These are phyloP conservation scores for Osmerus mordax DNA, from an alignment of 2,113 vertebrate species.

Conservation along the genomic window DNA sequence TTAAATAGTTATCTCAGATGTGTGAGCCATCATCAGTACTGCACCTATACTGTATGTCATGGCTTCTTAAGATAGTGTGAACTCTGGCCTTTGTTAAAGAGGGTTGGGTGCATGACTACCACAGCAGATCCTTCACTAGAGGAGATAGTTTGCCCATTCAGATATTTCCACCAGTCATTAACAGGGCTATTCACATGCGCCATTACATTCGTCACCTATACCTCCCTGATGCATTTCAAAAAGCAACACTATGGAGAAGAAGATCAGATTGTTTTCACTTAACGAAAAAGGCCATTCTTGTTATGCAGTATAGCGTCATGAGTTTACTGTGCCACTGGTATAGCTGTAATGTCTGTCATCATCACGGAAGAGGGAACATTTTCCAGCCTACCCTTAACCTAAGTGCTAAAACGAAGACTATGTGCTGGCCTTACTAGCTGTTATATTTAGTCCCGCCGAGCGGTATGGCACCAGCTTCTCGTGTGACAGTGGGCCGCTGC, in stretches of 20 bases:
- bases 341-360: too few relatives aligned
- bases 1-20: too few relatives aligned
- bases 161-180: neutral
- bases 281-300: too few relatives aligned
- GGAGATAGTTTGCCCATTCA: neutral
- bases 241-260: too few relatives aligned
- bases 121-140: neutral
- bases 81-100: neutral
- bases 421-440: constrained; percentile 24
- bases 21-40: neutral
- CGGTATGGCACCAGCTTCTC: constrained; percentile 46
- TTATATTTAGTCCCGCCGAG: constrained; percentile 52
- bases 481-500: constrained; percentile 40
- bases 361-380: too few relatives aligned
- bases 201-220: neutral
- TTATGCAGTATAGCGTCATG: too few relatives aligned
- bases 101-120: neutral
- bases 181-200: neutral
- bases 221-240: too few relatives aligned
- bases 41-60: neutral
- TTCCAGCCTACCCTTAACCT: neutral
- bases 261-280: too few relatives aligned
- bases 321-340: too few relatives aligned
- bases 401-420: neutral
- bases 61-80: neutral